phyloP scores from a whole-genome alignment of 2,797 vertebrate species.

The Cirrhinus mrigala region DNA sequence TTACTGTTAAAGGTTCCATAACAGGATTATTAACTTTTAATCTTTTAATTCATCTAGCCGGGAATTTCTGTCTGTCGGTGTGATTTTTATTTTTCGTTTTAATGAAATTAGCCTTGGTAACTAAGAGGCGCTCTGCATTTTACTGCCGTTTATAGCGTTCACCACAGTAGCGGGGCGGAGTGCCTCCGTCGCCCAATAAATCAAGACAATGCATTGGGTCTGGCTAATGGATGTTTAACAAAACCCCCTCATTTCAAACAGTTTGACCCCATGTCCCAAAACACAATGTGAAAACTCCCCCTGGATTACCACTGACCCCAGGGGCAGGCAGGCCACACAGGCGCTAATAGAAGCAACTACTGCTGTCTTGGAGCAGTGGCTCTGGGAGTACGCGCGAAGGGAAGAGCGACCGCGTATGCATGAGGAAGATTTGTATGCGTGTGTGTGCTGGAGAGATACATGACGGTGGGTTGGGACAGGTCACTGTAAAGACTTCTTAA shows the following conservation, averaged over 20 bases:
- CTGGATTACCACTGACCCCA: slow-evolving; percentile 82
- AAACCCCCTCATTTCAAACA: slow-evolving; percentile 84
- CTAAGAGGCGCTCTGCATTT: neutral
- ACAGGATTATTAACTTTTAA: neutral
- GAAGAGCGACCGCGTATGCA: slow-evolving; percentile 58
- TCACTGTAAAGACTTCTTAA: slow-evolving; percentile 86
- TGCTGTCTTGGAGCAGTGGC: slow-evolving; percentile 70
- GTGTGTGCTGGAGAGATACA: slow-evolving; percentile 67
- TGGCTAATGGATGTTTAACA: slow-evolving; percentile 87
- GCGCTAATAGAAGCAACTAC: slow-evolving; percentile 80
- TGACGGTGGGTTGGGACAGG: slow-evolving; percentile 83
- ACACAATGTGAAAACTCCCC: slow-evolving; percentile 85
- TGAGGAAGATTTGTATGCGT: slow-evolving; percentile 47
- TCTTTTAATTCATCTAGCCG: neutral
- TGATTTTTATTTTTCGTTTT: neutral
- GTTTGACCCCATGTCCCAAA: slow-evolving; percentile 83
- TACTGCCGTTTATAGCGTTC: neutral
- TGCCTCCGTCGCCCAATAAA: slow-evolving; percentile 79
- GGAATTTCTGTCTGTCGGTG: neutral
- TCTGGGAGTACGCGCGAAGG: slow-evolving; percentile 23
- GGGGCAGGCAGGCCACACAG: slow-evolving; percentile 69
- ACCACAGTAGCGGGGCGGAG: slow-evolving; percentile 34
- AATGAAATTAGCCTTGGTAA: neutral
- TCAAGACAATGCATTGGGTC: slow-evolving; percentile 78
- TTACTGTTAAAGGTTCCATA: neutral